Base-by-base conservation (phyloP, 2,113 vertebrate genomes). In the Macquaria australasica region DNA sequence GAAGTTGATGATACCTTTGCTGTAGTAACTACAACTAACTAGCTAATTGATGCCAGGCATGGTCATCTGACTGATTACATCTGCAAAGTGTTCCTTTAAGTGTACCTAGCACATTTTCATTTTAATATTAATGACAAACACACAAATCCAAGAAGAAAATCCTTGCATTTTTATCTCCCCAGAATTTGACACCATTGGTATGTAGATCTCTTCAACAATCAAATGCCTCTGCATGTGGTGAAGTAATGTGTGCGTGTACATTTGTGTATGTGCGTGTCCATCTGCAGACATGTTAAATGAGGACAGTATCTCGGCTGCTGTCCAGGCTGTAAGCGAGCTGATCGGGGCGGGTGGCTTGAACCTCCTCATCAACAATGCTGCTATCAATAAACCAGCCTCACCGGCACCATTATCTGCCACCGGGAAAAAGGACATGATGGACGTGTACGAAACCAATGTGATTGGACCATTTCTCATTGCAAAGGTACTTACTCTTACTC, bases 291-390 rank as follows among this genome's bases (percentile, higher is more conserved):
- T 15, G 3, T 58, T 74, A 1, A 51, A 86, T 11, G 83, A 81
- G 39, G 55, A 67, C 31, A 86, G 84, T 16, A 77, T 89, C 20
- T 50, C 6, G 0, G 12, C 80, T 58, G 84, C 84, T 3, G 51
- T 77, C 55, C 80, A 51, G 14, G 20, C 60, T 9, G 67, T 83
- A 37, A 83, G 43, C 1, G 0, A 56, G 37, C 28, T 43, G n/a
- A 25, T 89, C 1, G 62, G 53, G 0, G 39, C 10, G 0, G 45
- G 7, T 18, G 84, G 77, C 1, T 31, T 89, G 77, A 89, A 89
- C 68, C 84, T 89, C n/a, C 83, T 89, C 60, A 86, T 89, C 68
- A 89, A 89, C 81, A 89, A 89, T 0, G 87, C 87, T 45, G 87
- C 60, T 0, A 59, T 88, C 4, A 83, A 51, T 25, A 58, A 21